Conservation (phyloP, 2,113 vertebrate species). For the Gallinago undulata region DNA sequence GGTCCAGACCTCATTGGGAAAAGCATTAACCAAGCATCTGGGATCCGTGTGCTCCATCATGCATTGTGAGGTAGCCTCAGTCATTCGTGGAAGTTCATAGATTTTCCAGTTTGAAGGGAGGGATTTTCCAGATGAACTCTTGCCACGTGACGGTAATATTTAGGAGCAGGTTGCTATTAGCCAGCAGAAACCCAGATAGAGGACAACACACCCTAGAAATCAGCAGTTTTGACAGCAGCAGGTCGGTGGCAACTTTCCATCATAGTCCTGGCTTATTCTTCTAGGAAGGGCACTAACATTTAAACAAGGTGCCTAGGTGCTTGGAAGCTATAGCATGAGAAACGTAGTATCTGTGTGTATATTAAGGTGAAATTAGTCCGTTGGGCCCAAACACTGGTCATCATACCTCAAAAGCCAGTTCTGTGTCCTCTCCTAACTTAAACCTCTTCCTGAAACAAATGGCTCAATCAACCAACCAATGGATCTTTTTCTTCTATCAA, state of each 20-base stretch:
- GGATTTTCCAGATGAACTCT: not conserved
- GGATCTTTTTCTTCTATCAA: not conserved
- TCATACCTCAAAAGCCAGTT: not conserved
- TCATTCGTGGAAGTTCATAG: not conserved
- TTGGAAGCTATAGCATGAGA: not conserved
- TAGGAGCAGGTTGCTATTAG: not conserved
- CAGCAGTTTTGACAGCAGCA: not conserved
- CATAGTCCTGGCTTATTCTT: not conserved
- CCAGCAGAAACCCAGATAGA: not conserved
- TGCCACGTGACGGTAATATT: not conserved
- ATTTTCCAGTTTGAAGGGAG: not conserved
- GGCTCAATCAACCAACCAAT: not conserved
- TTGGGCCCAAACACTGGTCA: not conserved
- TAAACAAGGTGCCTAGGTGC: not conserved
- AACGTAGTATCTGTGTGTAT: not conserved
- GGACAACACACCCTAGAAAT: not conserved
- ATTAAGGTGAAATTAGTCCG: not conserved
- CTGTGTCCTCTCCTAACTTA: not conserved
- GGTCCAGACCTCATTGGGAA: not conserved
- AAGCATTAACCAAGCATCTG: constrained; percentile 42
- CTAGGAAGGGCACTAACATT: not conserved
- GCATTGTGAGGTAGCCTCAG: not conserved
- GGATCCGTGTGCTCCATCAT: not conserved
- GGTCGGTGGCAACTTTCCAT: not conserved
- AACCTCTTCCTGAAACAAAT: not conserved